Percentiles rank a stretch among this genome's conserved stretches.
Conservation (phyloP, 1,140 invertebrate species). For the Ylistrum balloti region DNA sequence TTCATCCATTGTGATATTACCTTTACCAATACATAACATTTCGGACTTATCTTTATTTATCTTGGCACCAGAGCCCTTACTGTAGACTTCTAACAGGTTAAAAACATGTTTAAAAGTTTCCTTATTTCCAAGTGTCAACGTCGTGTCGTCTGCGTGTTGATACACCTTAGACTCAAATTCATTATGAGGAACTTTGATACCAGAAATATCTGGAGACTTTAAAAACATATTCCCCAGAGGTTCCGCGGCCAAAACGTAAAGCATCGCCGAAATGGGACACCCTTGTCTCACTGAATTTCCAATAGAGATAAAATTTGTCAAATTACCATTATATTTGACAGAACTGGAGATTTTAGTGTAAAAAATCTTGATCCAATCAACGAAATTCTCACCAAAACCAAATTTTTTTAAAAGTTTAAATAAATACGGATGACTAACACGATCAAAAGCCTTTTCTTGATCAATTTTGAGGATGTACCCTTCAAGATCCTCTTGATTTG, state of each 20-base stretch:
- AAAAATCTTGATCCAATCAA: slow-evolving; percentile 2
- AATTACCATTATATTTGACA: background rate
- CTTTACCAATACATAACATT: slow-evolving; percentile 42
- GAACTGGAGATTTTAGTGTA: background rate
- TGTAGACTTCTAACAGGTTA: slow-evolving; percentile 46
- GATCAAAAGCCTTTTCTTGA: too few relatives aligned
- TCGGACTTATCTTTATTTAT: slow-evolving; percentile 50
- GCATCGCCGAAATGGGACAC: background rate
- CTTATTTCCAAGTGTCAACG: slow-evolving; percentile 51
- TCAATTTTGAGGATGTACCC: background rate
- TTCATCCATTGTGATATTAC: background rate
- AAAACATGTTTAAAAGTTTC: slow-evolving; percentile 42
- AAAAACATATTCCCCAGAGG: background rate
- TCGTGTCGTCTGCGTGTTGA: slow-evolving; percentile 60
- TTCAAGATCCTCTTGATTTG: background rate
- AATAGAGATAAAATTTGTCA: background rate
- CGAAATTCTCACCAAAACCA: background rate
- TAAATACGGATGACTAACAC: too few relatives aligned
- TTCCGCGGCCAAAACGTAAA: background rate
- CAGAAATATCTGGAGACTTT: background rate
- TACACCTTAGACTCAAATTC: slow-evolving; percentile 24
- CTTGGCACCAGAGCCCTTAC: slow-evolving; percentile 19
- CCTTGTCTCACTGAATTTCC: background rate
- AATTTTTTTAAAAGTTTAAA: background rate
- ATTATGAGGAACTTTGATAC: background rate